Evolutionary conservation across 1,140 invertebrate species (phyloP).

Genomic region (Megalonaias nervosa): DNA sequence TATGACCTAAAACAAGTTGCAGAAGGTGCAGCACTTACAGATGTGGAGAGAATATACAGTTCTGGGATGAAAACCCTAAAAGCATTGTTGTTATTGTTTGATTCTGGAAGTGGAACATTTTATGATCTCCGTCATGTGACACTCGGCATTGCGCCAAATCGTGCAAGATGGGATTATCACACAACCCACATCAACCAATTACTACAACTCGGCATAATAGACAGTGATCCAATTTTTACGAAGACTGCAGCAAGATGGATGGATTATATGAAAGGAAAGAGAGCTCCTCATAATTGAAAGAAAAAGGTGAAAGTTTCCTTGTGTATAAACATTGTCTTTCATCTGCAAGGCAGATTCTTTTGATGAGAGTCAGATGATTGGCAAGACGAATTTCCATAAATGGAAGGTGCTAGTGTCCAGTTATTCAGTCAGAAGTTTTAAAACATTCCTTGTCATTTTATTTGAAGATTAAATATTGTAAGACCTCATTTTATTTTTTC

Average conservation of each 20-base stretch:
- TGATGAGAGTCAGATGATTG: too few relatives aligned
- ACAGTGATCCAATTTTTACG: conserved; percentile 83
- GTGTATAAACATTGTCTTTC: too few relatives aligned
- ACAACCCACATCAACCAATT: conserved; percentile 98
- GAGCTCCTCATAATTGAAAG: conserved; percentile 66
- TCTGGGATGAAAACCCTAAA: conserved; percentile 92
- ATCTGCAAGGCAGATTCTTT: too few relatives aligned
- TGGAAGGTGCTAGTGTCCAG: too few relatives aligned
- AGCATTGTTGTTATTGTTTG: conserved; percentile 91
- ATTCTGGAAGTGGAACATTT: conserved; percentile 95
- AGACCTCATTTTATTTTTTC: too few relatives aligned
- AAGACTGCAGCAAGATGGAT: conserved; percentile 94
- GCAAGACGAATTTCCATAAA: too few relatives aligned
- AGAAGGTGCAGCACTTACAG: conserved; percentile 38
- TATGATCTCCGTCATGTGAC: conserved; percentile 97
- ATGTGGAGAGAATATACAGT: conserved; percentile 79
- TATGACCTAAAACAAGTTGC: conserved; percentile 87
- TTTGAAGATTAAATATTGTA: too few relatives aligned
- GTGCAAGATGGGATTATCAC: conserved; percentile 95
- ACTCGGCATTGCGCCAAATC: conserved; percentile 87
- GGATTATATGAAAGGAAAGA: conserved; percentile 90
- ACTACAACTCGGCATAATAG: conserved; percentile 89
- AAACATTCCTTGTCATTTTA: too few relatives aligned
- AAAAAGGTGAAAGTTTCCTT: too few relatives aligned
- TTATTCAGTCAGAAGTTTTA: too few relatives aligned